phyloP scores from a whole-genome alignment of 2,797 vertebrate genomes.

The Notolepis coatsorum region DNA sequence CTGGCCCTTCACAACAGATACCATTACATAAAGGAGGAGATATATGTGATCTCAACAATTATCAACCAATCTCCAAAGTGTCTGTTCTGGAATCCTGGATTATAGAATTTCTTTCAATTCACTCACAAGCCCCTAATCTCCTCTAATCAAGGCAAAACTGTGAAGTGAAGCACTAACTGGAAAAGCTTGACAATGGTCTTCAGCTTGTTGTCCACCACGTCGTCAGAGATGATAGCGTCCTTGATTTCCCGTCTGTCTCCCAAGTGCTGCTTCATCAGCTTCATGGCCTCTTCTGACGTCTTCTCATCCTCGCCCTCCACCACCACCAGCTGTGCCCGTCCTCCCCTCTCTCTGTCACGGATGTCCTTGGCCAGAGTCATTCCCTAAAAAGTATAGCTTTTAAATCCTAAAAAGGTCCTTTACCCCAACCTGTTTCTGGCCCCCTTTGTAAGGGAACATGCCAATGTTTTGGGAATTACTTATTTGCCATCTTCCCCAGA shows the following conservation, averaged over 20 bases:
- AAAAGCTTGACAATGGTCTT: conserved; percentile 86
- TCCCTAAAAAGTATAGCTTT: conserved; percentile 68
- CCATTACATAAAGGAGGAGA: no score
- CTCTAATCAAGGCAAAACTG: no score
- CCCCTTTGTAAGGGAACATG: no score
- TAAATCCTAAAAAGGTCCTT: background rate
- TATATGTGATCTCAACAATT: no score
- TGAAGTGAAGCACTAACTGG: conserved; percentile 87
- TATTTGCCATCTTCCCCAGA: no score
- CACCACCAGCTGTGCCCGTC: conserved; percentile 81
- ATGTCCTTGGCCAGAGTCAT: conserved; percentile 91
- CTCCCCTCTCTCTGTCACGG: conserved; percentile 87
- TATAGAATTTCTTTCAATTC: no score
- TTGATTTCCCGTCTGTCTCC: conserved; percentile 80
- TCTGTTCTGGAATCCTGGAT: no score
- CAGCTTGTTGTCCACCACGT: conserved; percentile 78
- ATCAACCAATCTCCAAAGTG: no score
- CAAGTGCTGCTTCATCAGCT: conserved; percentile 78
- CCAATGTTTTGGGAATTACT: no score
- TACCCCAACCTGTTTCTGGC: background rate
- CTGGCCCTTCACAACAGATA: no score
- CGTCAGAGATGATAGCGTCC: conserved; percentile 70
- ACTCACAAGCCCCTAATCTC: no score
- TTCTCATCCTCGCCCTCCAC: conserved; percentile 86
- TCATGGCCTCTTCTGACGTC: conserved; percentile 77